These are phyloP conservation scores for Leuciscus waleckii DNA, from an alignment of 2,797 vertebrate genomes.

Conservation along the genomic window DNA sequence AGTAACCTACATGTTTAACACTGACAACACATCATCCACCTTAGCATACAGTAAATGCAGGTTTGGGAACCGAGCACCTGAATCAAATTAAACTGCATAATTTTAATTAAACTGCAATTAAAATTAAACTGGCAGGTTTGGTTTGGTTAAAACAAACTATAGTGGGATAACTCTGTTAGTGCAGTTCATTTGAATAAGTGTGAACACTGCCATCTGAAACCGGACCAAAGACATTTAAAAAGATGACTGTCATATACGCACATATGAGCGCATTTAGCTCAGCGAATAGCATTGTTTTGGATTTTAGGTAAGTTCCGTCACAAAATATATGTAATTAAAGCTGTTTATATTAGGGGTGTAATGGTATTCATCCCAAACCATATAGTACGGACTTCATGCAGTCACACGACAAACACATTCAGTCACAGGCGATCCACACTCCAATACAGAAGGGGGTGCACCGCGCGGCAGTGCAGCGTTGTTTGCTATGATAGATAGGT, in stretches of 20 bases:
- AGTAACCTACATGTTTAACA: conserved; percentile 6
- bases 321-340: neutral
- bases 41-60: neutral
- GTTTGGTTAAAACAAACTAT: neutral
- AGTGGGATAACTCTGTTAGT: neutral
- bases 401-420: no score
- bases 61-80: neutral
- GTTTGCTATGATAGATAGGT: no score
- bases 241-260: neutral
- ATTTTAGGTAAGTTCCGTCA: neutral
- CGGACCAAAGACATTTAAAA: neutral
- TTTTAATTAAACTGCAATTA: no score
- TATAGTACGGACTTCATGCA: no score
- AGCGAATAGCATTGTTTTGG: neutral
- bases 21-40: neutral
- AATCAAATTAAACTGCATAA: neutral
- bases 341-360: no score
- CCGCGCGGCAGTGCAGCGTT: no score
- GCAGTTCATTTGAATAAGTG: neutral
- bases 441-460: no score
- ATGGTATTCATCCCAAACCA: no score
- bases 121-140: neutral
- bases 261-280: neutral
- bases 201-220: neutral
- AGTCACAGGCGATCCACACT: no score